Evolutionary conservation across 2,888 invertebrate genomes (phyloP), one percentile per base, ranked within the genome.

Genomic region (Ctena decussata): DNA sequence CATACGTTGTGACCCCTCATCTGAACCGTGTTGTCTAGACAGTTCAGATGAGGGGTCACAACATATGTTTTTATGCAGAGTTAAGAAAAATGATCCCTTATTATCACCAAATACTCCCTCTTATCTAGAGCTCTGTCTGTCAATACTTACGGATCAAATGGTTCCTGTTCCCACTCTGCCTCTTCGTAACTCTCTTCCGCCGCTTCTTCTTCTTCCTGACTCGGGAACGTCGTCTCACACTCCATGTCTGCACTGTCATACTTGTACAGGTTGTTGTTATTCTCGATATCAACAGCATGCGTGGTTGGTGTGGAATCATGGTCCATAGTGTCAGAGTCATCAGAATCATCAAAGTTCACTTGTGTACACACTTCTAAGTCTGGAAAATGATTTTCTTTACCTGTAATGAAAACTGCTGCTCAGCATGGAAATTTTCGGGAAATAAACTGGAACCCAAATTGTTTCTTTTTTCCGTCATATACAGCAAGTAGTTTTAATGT

Each of bases 141-240:
- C 15, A 21, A 12, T 37, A 93, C 95, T 94, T 89, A 96, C 0
- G 98, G 98, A 96, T 98, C 98, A 94, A 98, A 98, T 0, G 98
- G 91, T 73, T 95, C 95, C 11, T 90, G 97, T 90, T 98, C 98
- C 96, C 97, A 97, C 89, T 98, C 98, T 96, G 97, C 97, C 84
- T 97, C 97, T 85, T 97, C 97, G 74, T 96, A 96, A 71, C 90
- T 91, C 65, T 94, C 93, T 8, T 92, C 94, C 35, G 92, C 92
- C 80, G 95, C 94, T 73, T 92, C 93, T 77, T 93, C 90, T 72
- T 90, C 84, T 53, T 91, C 90, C 3, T 41, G 76, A 21, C 60
- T 77, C 46, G 84, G 74, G 18, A 87, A 85, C 32, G 87, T 81
- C 32, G 91, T 88, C 27, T 90, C 89, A 79, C 90, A 91, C 0